phyloP scores from a whole-genome alignment of 2,888 invertebrate genomes.

The Boloria euphrosyne region DNA sequence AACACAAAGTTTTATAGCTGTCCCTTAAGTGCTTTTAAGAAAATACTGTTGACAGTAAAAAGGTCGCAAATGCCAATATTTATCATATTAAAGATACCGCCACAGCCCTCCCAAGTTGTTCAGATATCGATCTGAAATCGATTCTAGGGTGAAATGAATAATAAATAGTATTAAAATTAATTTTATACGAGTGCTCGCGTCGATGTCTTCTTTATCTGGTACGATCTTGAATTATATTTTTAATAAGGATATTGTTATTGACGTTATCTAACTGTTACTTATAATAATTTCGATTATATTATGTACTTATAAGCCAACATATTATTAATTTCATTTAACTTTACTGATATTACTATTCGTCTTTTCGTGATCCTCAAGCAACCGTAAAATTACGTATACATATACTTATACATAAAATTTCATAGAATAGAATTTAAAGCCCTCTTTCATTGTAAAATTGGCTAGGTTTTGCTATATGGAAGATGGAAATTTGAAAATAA shows the following conservation, averaged over 20 bases:
- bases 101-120: conserved; percentile 36
- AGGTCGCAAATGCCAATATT: conserved; percentile 25
- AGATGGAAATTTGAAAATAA: no score
- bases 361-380: no score
- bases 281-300: no score
- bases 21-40: conserved; percentile 19
- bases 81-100: conserved; percentile 30
- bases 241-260: neutral
- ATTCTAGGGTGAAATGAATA: conserved; percentile 25
- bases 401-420: no score
- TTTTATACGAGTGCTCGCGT: conserved; percentile 1
- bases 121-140: conserved; percentile 35
- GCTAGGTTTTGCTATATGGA: no score
- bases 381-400: no score
- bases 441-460: no score
- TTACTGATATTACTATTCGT: no score
- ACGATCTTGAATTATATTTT: conserved; percentile 9
- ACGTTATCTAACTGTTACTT: no score
- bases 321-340: no score
- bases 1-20: conserved; percentile 18
- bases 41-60: conserved; percentile 33
- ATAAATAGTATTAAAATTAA: conserved; percentile 17
- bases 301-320: no score
- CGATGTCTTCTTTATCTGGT: conserved; percentile 13
- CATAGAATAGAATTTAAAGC: no score